Conservation (phyloP, 2,113 vertebrate genomes). For the Mesoclemmys tuberculata region DNA sequence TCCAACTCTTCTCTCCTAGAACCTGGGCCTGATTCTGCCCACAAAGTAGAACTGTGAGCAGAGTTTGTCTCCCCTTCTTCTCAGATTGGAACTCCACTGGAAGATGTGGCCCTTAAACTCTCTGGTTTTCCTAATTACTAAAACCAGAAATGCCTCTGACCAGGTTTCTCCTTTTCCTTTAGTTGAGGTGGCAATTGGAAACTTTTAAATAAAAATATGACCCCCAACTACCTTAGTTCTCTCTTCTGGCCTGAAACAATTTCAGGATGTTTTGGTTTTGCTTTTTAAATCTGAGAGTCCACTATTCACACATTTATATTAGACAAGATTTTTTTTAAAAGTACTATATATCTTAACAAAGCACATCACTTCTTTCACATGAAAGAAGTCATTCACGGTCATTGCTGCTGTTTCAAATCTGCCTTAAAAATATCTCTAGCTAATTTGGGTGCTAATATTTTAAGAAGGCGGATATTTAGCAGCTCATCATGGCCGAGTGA, state of each 20-base stretch:
- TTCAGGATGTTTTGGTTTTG: background rate
- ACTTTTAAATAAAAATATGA: background rate
- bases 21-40: background rate
- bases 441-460: background rate
- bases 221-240: background rate
- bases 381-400: background rate
- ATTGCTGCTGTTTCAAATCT: background rate
- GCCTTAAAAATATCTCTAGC: background rate
- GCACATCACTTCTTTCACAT: rapidly evolving
- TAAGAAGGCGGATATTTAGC: background rate
- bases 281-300: background rate
- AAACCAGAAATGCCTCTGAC: rapidly evolving
- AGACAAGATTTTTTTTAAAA: background rate
- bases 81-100: background rate
- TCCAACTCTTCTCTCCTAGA: background rate
- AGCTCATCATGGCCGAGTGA: background rate
- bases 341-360: background rate
- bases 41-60: rapidly evolving
- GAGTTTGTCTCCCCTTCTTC: background rate
- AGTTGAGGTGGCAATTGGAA: background rate
- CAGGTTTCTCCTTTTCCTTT: background rate
- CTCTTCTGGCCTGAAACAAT: background rate
- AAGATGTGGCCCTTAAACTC: background rate
- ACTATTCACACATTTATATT: background rate
- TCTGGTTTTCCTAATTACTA: background rate